Conservation (phyloP, 2,113 vertebrate genomes). For the Macheiramphus alcinus region DNA sequence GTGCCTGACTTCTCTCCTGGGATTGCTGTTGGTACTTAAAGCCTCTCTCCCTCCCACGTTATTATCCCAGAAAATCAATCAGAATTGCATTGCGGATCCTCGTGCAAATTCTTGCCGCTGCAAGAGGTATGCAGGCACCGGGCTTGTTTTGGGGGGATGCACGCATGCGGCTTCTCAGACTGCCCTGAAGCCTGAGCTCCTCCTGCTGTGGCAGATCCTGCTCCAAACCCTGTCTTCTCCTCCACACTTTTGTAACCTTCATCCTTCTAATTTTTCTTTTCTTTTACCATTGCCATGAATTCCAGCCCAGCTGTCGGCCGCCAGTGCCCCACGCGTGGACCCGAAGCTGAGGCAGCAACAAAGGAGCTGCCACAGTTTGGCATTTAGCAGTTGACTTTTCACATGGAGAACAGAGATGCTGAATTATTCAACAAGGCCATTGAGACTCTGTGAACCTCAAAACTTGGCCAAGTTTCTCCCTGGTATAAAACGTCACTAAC, state of each 20-base stretch:
- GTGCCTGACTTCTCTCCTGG: background rate
- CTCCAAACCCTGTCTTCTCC: background rate
- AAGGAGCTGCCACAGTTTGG: background rate
- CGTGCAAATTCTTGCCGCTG: background rate
- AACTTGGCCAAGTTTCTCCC: background rate
- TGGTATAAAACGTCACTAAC: background rate
- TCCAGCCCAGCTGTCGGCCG: background rate
- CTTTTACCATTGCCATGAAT: background rate
- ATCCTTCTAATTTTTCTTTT: background rate
- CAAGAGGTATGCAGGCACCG: background rate
- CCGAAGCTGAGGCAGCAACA: background rate
- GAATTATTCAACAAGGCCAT: background rate
- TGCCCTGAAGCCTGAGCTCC: background rate
- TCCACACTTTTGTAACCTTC: background rate
- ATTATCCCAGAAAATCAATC: background rate
- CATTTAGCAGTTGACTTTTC: background rate
- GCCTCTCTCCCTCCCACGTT: background rate
- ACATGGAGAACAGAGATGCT: background rate
- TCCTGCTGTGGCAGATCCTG: background rate
- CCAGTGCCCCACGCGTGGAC: accelerated
- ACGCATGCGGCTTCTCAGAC: accelerated
- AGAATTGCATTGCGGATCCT: background rate
- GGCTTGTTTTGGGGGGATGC: background rate
- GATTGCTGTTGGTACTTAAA: background rate
- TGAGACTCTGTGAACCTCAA: background rate